phyloP scores from a whole-genome alignment of 2,888 invertebrate genomes.

The Hyposoter didymator region DNA sequence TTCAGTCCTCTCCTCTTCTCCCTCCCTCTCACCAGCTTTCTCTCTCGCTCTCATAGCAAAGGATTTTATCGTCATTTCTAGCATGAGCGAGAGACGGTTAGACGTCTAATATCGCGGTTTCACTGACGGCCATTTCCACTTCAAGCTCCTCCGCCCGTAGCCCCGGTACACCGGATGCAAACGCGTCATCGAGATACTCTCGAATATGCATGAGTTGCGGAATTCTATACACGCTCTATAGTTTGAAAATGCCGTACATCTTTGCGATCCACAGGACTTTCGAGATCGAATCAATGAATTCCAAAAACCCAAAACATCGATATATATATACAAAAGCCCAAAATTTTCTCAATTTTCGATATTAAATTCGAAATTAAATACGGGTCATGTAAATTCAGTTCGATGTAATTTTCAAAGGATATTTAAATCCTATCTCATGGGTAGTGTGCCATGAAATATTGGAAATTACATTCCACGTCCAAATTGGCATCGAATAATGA shows the following conservation, averaged over 20 bases:
- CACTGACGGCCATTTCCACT: conserved; percentile 43
- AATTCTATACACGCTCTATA: conserved; percentile 53
- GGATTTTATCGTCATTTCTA: conserved; percentile 40
- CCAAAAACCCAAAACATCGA: background rate
- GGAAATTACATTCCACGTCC: background rate
- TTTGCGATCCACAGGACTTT: conserved; percentile 45
- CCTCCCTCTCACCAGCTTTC: background rate
- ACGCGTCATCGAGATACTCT: conserved; percentile 77
- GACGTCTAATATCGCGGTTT: conserved; percentile 66
- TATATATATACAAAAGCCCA: background rate
- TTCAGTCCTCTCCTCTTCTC: conserved; percentile 1
- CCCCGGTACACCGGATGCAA: conserved; percentile 68
- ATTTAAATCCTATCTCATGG: background rate
- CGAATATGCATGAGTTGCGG: conserved; percentile 77
- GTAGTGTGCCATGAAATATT: background rate
- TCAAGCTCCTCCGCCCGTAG: conserved; percentile 6
- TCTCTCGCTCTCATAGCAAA: background rate
- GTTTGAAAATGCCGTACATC: conserved; percentile 38
- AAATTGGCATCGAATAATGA: background rate
- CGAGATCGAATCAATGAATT: conserved; percentile 31
- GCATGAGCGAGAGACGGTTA: conserved; percentile 40
- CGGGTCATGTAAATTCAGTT: background rate
- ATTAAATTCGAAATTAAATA: background rate
- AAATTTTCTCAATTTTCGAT: background rate
- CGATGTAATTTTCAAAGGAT: background rate